These are phyloP conservation scores for Oryzias curvinotus DNA, from an alignment of 2,113 vertebrate species.

Conservation along the genomic window DNA sequence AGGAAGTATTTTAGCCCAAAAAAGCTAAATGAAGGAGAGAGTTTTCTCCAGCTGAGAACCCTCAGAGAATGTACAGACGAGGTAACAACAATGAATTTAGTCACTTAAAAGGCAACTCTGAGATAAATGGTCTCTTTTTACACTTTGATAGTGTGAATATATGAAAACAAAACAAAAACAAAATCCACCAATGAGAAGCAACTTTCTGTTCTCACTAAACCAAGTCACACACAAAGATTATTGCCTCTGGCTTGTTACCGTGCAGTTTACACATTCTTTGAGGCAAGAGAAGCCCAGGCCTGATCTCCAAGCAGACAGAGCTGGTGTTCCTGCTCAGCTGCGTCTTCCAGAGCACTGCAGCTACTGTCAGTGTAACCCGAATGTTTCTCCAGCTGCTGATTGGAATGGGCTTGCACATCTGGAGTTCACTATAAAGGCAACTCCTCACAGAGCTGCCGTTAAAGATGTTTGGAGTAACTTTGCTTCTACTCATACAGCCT, in stretches of 20 bases:
- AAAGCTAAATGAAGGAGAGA: conserved; percentile 32
- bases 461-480: conserved; percentile 30
- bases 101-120: background rate
- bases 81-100: background rate
- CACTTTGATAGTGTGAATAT: background rate
- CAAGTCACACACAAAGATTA: background rate
- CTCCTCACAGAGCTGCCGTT: conserved; percentile 1
- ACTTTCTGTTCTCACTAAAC: conserved; percentile 1
- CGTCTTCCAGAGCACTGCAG: conserved; percentile 4
- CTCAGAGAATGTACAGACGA: conserved; percentile 11
- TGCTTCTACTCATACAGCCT: conserved; percentile 28
- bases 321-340: too few relatives aligned
- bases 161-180: background rate
- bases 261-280: background rate
- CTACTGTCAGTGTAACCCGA: conserved; percentile 36
- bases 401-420: conserved; percentile 25
- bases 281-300: background rate
- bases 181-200: background rate
- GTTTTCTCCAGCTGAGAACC: conserved; percentile 38
- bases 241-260: background rate
- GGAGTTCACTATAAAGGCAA: conserved; percentile 1
- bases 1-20: conserved; percentile 20
- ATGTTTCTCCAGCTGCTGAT: conserved; percentile 45
- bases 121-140: background rate
- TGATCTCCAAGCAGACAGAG: too few relatives aligned